Conservation (phyloP, 2,797 vertebrate genomes). For the Petrocephalus schoutedeni region DNA sequence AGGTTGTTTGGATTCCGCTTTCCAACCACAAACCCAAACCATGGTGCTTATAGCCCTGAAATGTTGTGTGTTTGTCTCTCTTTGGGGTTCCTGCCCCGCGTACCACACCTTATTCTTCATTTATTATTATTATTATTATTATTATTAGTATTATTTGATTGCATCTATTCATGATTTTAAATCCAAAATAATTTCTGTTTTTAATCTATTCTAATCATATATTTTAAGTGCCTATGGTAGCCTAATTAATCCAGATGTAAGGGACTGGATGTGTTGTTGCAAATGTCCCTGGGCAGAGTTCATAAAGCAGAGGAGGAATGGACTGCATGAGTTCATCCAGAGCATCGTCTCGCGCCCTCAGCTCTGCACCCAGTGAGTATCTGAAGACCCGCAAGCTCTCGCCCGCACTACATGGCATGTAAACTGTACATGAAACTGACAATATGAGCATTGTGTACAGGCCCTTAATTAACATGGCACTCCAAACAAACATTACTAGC, state of each 20-base stretch:
- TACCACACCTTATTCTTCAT: background rate
- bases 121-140: background rate
- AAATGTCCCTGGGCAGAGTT: conserved; percentile 68
- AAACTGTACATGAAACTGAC: background rate
- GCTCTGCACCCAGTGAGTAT: conserved; percentile 87
- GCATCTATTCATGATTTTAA: background rate
- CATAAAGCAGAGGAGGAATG: conserved; percentile 92
- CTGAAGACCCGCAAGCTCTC: background rate
- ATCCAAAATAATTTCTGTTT: background rate
- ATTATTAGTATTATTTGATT: background rate
- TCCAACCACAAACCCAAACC: background rate
- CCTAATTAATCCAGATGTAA: background rate
- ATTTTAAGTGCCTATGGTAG: background rate
- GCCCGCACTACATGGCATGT: background rate
- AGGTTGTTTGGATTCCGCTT: background rate
- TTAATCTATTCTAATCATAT: background rate
- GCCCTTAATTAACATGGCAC: background rate
- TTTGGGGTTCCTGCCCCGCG: background rate
- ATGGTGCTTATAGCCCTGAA: background rate
- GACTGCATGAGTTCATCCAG: conserved; percentile 96
- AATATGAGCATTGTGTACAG: background rate
- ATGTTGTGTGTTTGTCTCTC: background rate
- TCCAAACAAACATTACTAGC: background rate
- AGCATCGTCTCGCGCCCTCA: conserved; percentile 81
- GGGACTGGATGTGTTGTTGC: background rate